These are phyloP conservation scores for Spisula subtruncata DNA, from an alignment of 2,888 invertebrate species.

Conservation along the genomic window DNA sequence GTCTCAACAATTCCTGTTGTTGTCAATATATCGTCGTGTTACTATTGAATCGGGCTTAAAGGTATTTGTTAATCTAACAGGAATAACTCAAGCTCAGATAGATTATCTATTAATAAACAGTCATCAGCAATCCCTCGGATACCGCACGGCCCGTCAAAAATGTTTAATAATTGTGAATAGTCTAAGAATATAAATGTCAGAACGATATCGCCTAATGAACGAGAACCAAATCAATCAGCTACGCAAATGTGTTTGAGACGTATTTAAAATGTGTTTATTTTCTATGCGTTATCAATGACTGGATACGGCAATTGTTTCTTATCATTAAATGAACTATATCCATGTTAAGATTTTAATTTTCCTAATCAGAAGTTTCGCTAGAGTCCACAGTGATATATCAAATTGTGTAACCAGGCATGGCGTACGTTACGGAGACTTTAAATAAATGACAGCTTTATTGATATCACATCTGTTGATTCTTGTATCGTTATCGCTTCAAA, in stretches of 20 bases:
- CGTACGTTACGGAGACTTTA: slow-evolving; percentile 41
- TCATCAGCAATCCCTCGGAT: slow-evolving; percentile 55
- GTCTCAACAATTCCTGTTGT: slow-evolving; percentile 7
- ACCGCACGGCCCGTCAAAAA: slow-evolving; percentile 63
- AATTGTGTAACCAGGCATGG: slow-evolving; percentile 56
- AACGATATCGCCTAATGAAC: slow-evolving; percentile 70
- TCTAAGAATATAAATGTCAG: slow-evolving; percentile 67
- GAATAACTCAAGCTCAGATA: slow-evolving; percentile 59
- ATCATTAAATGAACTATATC: slow-evolving; percentile 67
- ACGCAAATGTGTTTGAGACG: slow-evolving; percentile 73
- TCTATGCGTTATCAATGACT: slow-evolving; percentile 65
- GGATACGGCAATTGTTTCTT: slow-evolving; percentile 68
- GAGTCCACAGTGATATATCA: slow-evolving; percentile 52
- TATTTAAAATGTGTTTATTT: slow-evolving; percentile 77
- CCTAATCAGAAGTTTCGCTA: slow-evolving; percentile 50
- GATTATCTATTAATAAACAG: slow-evolving; percentile 67
- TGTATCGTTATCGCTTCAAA: slow-evolving; percentile 59
- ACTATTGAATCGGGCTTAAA: slow-evolving; percentile 27
- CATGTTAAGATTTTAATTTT: slow-evolving; percentile 72
- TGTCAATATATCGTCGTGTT: slow-evolving; percentile 7
- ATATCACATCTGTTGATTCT: slow-evolving; percentile 64
- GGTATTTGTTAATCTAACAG: slow-evolving; percentile 59
- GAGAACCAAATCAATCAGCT: slow-evolving; percentile 64
- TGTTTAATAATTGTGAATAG: slow-evolving; percentile 71
- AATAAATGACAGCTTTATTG: slow-evolving; percentile 67